Evolutionary conservation across 2,797 vertebrate species (phyloP), one percentile per base, ranked within the genome.

Genomic region (Erpetoichthys calabaricus): DNA sequence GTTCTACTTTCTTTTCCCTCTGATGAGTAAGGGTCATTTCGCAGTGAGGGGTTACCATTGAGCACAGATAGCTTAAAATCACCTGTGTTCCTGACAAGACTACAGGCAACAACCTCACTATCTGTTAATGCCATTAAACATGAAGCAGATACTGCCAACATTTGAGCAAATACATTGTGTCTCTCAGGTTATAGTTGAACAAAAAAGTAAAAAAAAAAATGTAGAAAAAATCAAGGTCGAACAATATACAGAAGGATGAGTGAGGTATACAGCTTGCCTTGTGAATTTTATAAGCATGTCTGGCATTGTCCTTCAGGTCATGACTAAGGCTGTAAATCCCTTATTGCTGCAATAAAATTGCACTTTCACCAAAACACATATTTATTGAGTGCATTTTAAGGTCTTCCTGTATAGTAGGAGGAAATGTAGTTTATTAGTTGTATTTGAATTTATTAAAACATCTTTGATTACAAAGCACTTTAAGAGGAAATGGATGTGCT

Each of bases 251-350:
- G 25, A 25, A 25, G 25, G 7, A 49, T 49, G 47, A 49, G 47
- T 49, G 47, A n/a, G 47, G 47, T 7, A 49, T 49, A 7, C 3
- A 7, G 47, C 47, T 7, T 49, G n/a, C n/a, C 3, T 7, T 25
- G 25, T 9, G 8, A 4, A 25, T 43, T 4, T 7, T 43, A 49
- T 46, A 8, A 53, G 42, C 8, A 44, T 41, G 50, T 49, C 42
- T 44, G n/a, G 44, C 51, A 8, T 51, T 54, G 51, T 49, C 64
- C 64, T 59, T 63, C 59, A 56, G 64, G 63, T 43, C 25, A 45
- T 49, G 56, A 55, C 64, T 58, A 52, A 2, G n/a, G 50, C 63
- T 25, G 44, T 70, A 65, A 65, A 68, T 65, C 53, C 55, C 51
- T 9, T 49, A 59, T 58, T 60, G 6, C 53, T 47, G 55, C 62